Percentiles rank a stretch among this genome's conserved stretches.
These are phyloP conservation scores for Prosopocoilus inquinatus DNA, from an alignment of 2,888 invertebrate species.

Conservation along the genomic window DNA sequence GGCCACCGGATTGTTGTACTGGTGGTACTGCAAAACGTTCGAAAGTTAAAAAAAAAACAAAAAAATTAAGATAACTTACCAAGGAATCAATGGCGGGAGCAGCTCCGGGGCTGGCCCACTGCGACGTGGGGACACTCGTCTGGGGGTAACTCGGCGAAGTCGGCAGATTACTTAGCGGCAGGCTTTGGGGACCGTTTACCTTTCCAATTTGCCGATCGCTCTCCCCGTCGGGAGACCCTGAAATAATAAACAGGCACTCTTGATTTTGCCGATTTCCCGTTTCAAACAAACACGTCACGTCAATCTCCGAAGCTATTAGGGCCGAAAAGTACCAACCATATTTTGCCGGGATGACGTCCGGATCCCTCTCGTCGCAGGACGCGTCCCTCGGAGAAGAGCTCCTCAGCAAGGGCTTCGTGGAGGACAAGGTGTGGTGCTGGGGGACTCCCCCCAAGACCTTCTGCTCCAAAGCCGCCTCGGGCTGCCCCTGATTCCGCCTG, in stretches of 20 bases:
- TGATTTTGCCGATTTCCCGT: background rate
- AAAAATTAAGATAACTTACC: conserved; percentile 11
- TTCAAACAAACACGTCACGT: background rate
- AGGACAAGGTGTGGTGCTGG: conserved; percentile 44
- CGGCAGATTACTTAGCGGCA: conserved; percentile 35
- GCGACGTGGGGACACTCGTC: conserved; percentile 39
- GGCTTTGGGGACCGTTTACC: conserved; percentile 38
- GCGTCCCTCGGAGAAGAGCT: conserved; percentile 47
- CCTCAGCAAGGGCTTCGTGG: conserved; percentile 46
- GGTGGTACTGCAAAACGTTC: conserved; percentile 43
- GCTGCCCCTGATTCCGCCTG: conserved; percentile 43
- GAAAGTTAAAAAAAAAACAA: background rate
- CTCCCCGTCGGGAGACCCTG: conserved; percentile 47
- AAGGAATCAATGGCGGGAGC: conserved; percentile 43
- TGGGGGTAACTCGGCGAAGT: conserved; percentile 40
- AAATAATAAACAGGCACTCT: conserved; percentile 8
- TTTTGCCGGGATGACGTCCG: conserved; percentile 74
- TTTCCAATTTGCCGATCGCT: conserved; percentile 39
- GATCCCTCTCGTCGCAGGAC: conserved; percentile 62
- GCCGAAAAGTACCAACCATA: conserved; percentile 53
- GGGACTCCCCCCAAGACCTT: conserved; percentile 48
- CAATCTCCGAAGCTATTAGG: background rate
- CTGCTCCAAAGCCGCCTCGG: conserved; percentile 43
- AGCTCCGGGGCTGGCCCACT: conserved; percentile 54
- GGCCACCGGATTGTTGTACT: conserved; percentile 56